phyloP scores from a whole-genome alignment of 2,797 vertebrate species.

The Pampus argenteus region DNA sequence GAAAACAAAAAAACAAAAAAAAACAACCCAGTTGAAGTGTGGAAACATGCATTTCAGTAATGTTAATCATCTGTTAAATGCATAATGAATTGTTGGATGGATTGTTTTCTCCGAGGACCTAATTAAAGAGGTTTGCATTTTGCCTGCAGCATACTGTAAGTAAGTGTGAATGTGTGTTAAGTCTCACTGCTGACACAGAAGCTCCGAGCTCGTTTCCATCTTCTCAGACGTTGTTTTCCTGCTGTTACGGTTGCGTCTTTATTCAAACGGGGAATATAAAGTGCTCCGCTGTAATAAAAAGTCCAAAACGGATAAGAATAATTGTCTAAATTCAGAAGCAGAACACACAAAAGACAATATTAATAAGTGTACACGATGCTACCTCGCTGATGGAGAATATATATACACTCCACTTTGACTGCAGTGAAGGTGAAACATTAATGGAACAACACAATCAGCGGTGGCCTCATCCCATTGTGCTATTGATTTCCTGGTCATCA shows the following conservation, averaged over 20 bases:
- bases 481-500: constrained; percentile 33
- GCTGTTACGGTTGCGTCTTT: constrained; percentile 33
- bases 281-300: constrained; percentile 8
- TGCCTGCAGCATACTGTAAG: constrained; percentile 53
- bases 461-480: constrained; percentile 22
- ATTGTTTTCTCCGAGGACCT: constrained; percentile 84
- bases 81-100: constrained; percentile 78
- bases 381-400: not conserved
- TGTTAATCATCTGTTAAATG: constrained; percentile 82
- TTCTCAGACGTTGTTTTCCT: constrained; percentile 29
- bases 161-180: constrained; percentile 58
- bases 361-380: not conserved
- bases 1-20: too few species aligned
- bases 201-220: constrained; percentile 68
- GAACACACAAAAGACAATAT: constrained; percentile 10
- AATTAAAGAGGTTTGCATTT: constrained; percentile 78
- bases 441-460: constrained; percentile 17
- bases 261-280: constrained; percentile 36
- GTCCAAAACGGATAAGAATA: constrained; percentile 22
- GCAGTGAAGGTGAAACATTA: constrained; percentile 31
- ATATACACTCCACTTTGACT: not conserved
- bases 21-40: constrained; percentile 19
- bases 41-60: constrained; percentile 61
- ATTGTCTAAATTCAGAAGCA: constrained; percentile 32
- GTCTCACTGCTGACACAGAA: constrained; percentile 55